Evolutionary conservation across 2,113 vertebrate genomes (phyloP).

Genomic region (Eolophus roseicapilla): DNA sequence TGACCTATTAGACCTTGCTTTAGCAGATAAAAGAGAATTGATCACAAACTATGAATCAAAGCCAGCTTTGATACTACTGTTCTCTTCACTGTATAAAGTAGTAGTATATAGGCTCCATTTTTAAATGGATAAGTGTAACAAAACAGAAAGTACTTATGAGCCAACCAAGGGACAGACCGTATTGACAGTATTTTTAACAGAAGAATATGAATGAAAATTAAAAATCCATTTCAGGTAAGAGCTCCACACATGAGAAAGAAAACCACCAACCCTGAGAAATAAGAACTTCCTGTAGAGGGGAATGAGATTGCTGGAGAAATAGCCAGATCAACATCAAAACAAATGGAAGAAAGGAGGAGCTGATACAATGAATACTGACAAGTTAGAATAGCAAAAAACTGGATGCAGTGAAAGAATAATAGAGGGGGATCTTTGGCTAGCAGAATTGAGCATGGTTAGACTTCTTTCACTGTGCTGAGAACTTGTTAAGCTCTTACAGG

Average conservation of each 20-base stretch:
- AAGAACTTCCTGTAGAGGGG: neutral
- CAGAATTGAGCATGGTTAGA: neutral
- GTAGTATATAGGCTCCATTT: neutral
- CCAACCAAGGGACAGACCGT: neutral
- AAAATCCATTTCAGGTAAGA: neutral
- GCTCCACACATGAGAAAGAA: neutral
- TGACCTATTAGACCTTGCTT: neutral
- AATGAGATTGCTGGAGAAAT: neutral
- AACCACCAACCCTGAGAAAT: neutral
- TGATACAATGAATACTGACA: neutral
- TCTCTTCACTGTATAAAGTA: neutral
- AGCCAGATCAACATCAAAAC: neutral
- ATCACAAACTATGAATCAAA: neutral
- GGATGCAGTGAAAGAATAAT: neutral
- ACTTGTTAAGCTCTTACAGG: neutral
- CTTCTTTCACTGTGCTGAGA: neutral
- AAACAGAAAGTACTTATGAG: neutral
- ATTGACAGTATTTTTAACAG: neutral
- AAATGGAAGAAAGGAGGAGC: neutral
- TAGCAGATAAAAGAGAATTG: neutral
- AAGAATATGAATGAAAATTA: neutral
- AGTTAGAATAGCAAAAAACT: neutral
- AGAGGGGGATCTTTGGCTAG: neutral
- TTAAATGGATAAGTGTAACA: neutral
- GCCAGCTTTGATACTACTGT: neutral